Conservation (phyloP, 2,797 vertebrate species). For the Gymnocypris eckloni region DNA sequence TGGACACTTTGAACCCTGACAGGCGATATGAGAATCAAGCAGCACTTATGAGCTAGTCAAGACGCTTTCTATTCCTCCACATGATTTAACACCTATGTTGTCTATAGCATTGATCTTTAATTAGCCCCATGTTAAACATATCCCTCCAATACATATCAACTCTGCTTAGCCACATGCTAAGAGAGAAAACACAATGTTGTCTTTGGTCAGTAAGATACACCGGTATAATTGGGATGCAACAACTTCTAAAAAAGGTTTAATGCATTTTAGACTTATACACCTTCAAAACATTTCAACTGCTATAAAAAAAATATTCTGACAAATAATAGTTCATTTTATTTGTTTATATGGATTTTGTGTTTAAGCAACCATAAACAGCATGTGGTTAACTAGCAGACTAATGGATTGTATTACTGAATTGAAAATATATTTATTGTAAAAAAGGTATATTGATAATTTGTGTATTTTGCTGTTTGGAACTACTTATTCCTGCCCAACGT, state of each 20-base stretch:
- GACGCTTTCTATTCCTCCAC: not conserved
- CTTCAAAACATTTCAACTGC: not conserved
- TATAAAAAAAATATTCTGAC: not conserved
- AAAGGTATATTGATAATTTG: not conserved
- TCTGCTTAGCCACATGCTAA: conserved; percentile 4
- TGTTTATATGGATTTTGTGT: no score
- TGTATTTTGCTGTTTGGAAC: not conserved
- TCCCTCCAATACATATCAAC: not conserved
- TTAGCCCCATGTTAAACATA: conserved; percentile 16
- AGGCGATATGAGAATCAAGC: conserved; percentile 31
- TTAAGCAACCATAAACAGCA: not conserved
- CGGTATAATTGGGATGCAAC: not conserved
- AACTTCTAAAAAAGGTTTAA: not conserved
- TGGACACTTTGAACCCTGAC: not conserved
- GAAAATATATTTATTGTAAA: not conserved
- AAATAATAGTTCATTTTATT: not conserved
- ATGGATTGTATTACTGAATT: not conserved
- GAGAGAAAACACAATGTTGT: not conserved
- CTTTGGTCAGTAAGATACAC: not conserved
- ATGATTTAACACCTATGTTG: not conserved
- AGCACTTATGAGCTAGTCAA: not conserved
- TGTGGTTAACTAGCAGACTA: not conserved
- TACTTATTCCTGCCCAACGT: not conserved
- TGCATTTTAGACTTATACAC: not conserved
- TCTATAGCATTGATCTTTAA: conserved; percentile 17